Evolutionary conservation across 2,797 vertebrate genomes (phyloP), one percentile per base, ranked within the genome.

Genomic region (Oceanodroma leucorhoa): DNA sequence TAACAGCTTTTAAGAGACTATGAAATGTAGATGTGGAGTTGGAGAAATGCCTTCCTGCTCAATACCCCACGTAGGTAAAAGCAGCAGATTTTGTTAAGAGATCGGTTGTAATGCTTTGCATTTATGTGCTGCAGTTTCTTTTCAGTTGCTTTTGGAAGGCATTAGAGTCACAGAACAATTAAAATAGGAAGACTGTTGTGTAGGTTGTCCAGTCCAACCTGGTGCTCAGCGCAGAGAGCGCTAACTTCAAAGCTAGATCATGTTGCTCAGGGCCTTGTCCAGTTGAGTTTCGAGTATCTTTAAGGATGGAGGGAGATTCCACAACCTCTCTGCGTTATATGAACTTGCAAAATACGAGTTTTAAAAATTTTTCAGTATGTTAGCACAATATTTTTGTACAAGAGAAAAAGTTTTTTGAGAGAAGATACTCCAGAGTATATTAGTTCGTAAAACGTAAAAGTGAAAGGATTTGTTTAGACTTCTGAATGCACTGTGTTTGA

Each of bases 201-300:
- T 16, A 58, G 27, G 4, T 64, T 38, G n/a, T 41, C 14, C 11
- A 43, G 40, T 41, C 10, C 16, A 14, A 29, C 6, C 10, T 3
- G 1, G 24, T 60, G 10, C 48, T 80, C 9, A 24, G 32, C 0
- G 0, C 21, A 50, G 26, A 24, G 14, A 13, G 3, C 2, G 15
- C 32, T 27, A 4, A 50, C 41, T 91, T 73, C 64, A 34, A 53
- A 73, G 46, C 12, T 22, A 12, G 21, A 9, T 53, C 8, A 0
- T 32, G 32, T 36, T 83, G 26, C 29, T 41, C 5, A 13, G 65
- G 27, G 21, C 38, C 55, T 89, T 14, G 2, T 60, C 41, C 6
- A 3, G 30, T n/a, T 77, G 24, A 73, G 17, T 45, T 82, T 48
- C 82, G 41, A 45, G 18, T 24, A 20, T 58, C 45, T 46, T 48